phyloP scores from a whole-genome alignment of 2,888 invertebrate genomes.

The Spisula solida region DNA sequence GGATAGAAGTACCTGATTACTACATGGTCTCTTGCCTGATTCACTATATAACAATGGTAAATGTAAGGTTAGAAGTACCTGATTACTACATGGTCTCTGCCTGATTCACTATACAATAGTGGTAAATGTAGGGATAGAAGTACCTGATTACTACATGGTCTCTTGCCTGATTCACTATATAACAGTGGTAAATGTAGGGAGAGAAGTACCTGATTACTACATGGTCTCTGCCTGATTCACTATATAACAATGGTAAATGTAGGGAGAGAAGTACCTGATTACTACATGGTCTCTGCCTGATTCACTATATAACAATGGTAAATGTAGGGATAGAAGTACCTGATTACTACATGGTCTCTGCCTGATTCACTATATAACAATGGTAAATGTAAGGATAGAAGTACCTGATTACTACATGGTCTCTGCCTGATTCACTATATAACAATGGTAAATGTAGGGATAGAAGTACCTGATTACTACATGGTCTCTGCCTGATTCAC shows the following conservation, averaged over 20 bases:
- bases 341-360: constrained; percentile 88
- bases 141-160: constrained; percentile 88
- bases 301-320: constrained; percentile 90
- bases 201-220: constrained; percentile 87
- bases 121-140: constrained; percentile 94
- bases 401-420: constrained; percentile 88
- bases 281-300: constrained; percentile 87
- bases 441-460: constrained; percentile 95
- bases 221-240: constrained; percentile 87
- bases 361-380: constrained; percentile 86
- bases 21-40: constrained; percentile 87
- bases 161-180: constrained; percentile 86
- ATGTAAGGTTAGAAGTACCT: constrained; percentile 90
- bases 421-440: constrained; percentile 86
- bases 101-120: constrained; percentile 86
- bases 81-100: constrained; percentile 87
- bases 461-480: constrained; percentile 87
- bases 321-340: constrained; percentile 92
- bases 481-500: constrained; percentile 87
- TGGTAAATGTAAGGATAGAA: constrained; percentile 94
- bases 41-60: constrained; percentile 90
- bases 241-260: constrained; percentile 92
- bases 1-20: constrained; percentile 89
- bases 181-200: constrained; percentile 95
- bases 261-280: constrained; percentile 90